A percentile compares a stretch with the other conserved stretches of the same genome.
Conservation (phyloP, 2,888 invertebrate species). For the Phymatocera aterrima region DNA sequence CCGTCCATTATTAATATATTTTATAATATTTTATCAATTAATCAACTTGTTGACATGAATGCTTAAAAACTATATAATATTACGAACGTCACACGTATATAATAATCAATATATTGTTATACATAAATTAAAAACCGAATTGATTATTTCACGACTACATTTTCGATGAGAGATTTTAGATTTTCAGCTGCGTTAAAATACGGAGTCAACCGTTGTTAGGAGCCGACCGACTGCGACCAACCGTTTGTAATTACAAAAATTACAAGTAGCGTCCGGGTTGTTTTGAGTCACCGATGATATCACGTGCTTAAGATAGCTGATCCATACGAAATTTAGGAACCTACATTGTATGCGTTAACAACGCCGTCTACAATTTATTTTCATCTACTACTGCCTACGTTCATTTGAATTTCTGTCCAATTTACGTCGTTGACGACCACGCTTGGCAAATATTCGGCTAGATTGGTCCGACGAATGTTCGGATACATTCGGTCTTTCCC, state of each 20-base stretch:
- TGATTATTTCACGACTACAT: slow-evolving; percentile 2
- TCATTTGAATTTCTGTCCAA: slow-evolving; percentile 10
- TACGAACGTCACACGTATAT: neutral
- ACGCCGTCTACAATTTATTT: slow-evolving; percentile 36
- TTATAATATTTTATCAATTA: slow-evolving; percentile 12
- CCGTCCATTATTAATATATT: slow-evolving; percentile 60
- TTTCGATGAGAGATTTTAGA: neutral
- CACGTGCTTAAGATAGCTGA: neutral
- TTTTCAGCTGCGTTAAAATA: too few species aligned
- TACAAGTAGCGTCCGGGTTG: slow-evolving; percentile 1
- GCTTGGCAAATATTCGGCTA: neutral
- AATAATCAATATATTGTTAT: neutral
- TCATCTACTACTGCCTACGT: neutral
- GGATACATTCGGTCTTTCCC: too few species aligned
- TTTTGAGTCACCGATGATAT: neutral
- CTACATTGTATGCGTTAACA: slow-evolving; percentile 4
- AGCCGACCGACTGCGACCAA: slow-evolving; percentile 7
- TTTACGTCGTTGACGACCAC: neutral
- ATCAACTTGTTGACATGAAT: neutral
- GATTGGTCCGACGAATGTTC: too few species aligned
- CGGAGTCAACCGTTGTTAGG: neutral
- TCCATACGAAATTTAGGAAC: neutral
- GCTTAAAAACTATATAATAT: neutral
- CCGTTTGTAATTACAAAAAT: slow-evolving; percentile 44
- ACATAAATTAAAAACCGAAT: neutral